A percentile compares a stretch with the other conserved stretches of the same genome.
Evolutionary conservation across 2,797 vertebrate species (phyloP).

Genomic region (Fistularia commersonii): DNA sequence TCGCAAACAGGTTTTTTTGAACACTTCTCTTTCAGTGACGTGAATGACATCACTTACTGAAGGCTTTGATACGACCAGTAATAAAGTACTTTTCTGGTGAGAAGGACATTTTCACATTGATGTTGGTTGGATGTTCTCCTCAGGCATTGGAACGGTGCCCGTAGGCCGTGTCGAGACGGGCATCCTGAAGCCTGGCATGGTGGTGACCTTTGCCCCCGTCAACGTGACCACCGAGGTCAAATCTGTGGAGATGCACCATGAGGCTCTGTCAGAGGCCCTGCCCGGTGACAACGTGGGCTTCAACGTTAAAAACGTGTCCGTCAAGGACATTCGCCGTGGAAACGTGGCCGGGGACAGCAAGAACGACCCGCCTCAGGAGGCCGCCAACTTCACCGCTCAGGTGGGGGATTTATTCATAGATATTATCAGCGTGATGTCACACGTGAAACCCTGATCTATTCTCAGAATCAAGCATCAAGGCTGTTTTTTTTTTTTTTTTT

Average conservation of each 20-base stretch:
- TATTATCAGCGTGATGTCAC: too few species aligned
- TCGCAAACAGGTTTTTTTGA: too few species aligned
- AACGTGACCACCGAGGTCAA: conserved; percentile 81
- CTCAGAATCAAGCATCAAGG: too few species aligned
- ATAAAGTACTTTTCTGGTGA: not conserved
- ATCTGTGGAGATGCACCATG: conserved; percentile 84
- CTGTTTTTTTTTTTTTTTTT: too few species aligned
- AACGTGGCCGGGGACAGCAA: conserved; percentile 81
- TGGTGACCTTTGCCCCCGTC: conserved; percentile 80
- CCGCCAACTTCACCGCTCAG: conserved; percentile 78
- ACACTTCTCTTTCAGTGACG: too few species aligned
- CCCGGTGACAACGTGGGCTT: conserved; percentile 81
- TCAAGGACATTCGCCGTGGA: conserved; percentile 79
- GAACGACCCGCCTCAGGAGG: conserved; percentile 78
- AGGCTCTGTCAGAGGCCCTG: conserved; percentile 74
- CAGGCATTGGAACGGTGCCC: conserved; percentile 80
- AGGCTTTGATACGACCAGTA: too few species aligned
- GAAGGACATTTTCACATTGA: too few species aligned
- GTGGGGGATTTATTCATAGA: conserved; percentile 24
- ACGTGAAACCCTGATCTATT: too few species aligned
- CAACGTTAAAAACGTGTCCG: conserved; percentile 79
- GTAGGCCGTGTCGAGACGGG: conserved; percentile 80
- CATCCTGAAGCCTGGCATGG: conserved; percentile 74
- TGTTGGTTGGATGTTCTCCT: not conserved
- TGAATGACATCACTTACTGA: too few species aligned